A percentile compares a stretch with the other conserved stretches of the same genome.
Conservation (phyloP, 2,888 invertebrate species). For the Conomelus anceps region DNA sequence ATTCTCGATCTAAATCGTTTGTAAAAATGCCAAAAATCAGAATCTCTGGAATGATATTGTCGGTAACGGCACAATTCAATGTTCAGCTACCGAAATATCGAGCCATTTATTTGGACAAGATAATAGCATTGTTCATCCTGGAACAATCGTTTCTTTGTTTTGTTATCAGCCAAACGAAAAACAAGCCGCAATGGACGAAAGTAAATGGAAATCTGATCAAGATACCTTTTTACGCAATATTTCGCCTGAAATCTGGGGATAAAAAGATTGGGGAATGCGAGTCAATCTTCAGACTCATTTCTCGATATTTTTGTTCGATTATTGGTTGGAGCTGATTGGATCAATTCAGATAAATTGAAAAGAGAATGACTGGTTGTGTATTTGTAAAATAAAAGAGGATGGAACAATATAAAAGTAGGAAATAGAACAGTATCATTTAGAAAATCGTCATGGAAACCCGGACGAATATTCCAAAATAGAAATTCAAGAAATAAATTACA, state of each 20-base stretch:
- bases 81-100: not conserved
- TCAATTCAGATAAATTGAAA: too few species aligned
- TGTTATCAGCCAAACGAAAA: not conserved
- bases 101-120: not conserved
- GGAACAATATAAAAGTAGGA: too few species aligned
- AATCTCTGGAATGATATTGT: not conserved
- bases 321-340: too few species aligned
- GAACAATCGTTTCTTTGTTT: not conserved
- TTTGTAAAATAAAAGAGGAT: too few species aligned
- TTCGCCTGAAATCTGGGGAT: not conserved
- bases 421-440: too few species aligned
- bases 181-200: not conserved
- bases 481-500: too few species aligned
- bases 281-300: not conserved
- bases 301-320: not conserved
- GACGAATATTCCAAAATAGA: too few species aligned
- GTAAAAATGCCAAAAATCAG: not conserved
- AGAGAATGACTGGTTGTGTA: too few species aligned
- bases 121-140: not conserved
- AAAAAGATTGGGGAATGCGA: not conserved
- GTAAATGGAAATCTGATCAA: not conserved
- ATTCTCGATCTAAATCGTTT: not conserved
- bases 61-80: not conserved
- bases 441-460: too few species aligned
- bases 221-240: not conserved